Evolutionary conservation across 2,113 vertebrate genomes (phyloP).

Genomic region (Circaetus gallicus): DNA sequence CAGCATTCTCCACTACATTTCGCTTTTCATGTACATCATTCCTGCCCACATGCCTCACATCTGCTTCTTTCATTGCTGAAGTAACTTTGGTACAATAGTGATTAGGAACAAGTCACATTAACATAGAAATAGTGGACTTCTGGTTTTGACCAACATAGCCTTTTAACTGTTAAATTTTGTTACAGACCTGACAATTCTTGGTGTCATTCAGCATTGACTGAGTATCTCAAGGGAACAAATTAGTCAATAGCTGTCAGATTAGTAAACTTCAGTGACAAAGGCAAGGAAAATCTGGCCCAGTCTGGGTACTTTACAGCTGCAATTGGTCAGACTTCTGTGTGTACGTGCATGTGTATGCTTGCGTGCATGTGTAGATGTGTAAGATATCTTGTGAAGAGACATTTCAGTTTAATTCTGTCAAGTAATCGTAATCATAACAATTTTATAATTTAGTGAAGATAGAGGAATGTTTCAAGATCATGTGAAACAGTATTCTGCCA

Average conservation of each 20-base stretch:
- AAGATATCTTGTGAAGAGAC: neutral
- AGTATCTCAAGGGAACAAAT: neutral
- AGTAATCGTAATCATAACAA: neutral
- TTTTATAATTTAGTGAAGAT: neutral
- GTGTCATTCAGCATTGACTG: neutral
- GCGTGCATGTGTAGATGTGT: neutral
- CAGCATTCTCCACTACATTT: neutral
- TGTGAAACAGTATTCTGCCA: neutral
- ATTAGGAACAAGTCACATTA: neutral
- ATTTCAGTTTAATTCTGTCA: neutral
- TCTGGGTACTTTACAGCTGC: neutral
- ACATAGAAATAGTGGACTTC: neutral
- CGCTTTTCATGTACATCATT: neutral
- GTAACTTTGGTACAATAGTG: neutral
- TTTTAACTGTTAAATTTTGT: neutral
- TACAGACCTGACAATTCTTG: neutral
- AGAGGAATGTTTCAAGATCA: neutral
- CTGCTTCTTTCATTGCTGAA: neutral
- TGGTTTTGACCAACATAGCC: neutral
- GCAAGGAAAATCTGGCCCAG: neutral
- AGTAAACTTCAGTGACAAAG: neutral
- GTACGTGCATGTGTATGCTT: fast-evolving
- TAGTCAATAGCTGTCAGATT: neutral
- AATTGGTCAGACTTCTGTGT: neutral
- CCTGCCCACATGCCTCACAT: neutral